Percentiles rank a stretch among this genome's conserved stretches.
Conservation (phyloP, 2,797 vertebrate species). For the Gouania willdenowi region DNA sequence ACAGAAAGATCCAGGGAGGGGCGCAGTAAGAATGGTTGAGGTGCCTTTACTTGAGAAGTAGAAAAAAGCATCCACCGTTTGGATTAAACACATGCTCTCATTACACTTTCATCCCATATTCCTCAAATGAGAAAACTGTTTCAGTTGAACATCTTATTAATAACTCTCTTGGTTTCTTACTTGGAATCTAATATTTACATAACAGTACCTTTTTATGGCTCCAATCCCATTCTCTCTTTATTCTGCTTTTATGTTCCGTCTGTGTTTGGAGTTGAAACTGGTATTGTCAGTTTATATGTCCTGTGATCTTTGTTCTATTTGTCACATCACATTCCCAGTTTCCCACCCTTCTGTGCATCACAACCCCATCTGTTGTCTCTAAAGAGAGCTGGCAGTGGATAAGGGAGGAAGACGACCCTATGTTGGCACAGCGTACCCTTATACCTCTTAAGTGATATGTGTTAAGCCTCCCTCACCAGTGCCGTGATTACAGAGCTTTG, state of each 20-base stretch:
- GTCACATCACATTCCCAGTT: constrained; percentile 4
- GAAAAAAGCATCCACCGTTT: no score
- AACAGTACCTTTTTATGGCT: no score
- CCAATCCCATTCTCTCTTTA: background rate
- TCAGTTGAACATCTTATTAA: no score
- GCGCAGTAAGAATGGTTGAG: background rate
- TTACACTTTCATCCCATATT: no score
- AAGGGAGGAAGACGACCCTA: background rate
- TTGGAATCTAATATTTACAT: no score
- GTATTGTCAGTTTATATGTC: no score
- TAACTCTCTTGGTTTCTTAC: no score
- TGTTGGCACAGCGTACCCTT: constrained; percentile 18
- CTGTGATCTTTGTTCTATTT: background rate
- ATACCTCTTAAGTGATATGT: background rate
- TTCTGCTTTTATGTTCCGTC: background rate
- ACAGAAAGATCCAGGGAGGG: background rate
- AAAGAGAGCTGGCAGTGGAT: constrained; percentile 14
- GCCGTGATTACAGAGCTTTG: background rate
- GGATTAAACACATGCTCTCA: no score
- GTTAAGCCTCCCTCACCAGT: constrained; percentile 8
- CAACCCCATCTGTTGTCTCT: constrained; percentile 61
- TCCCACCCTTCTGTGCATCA: background rate
- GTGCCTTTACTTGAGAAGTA: no score
- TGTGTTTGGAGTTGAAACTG: no score
- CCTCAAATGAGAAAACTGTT: no score